A percentile compares a stretch with the other conserved stretches of the same genome.
These are phyloP conservation scores for Myanophis thanlyinensis DNA, from an alignment of 2,113 vertebrate genomes.

Conservation along the genomic window DNA sequence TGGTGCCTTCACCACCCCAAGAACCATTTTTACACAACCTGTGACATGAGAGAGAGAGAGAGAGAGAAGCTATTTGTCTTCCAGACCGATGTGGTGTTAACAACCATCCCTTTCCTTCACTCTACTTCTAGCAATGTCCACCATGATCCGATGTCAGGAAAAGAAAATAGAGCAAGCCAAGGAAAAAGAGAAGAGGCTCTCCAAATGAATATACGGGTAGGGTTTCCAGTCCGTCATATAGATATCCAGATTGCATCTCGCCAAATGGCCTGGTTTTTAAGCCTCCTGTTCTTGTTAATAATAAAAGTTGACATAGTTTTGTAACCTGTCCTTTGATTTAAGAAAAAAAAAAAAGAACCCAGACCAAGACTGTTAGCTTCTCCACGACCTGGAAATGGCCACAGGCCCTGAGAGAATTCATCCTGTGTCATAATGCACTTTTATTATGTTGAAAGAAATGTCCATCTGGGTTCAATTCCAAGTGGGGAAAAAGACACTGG, in stretches of 20 bases:
- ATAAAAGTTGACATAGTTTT: conserved; percentile 49
- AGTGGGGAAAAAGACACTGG: too few relatives aligned
- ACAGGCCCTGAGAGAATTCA: background rate
- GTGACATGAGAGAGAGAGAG: background rate
- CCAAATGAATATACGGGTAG: conserved; percentile 34
- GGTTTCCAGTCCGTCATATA: background rate
- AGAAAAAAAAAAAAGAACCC: background rate
- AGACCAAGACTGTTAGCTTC: background rate
- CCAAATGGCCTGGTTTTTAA: conserved; percentile 43
- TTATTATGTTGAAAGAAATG: too few relatives aligned
- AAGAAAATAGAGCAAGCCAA: conserved; percentile 66
- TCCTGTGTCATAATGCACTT: background rate
- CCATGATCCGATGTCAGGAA: conserved; percentile 63
- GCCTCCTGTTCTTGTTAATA: conserved; percentile 46
- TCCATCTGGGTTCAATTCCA: too few relatives aligned
- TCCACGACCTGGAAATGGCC: background rate
- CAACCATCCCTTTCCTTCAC: conserved; percentile 24
- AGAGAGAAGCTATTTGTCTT: background rate
- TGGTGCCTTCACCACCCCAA: too few relatives aligned
- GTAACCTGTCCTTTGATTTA: conserved; percentile 36
- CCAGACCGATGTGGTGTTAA: background rate
- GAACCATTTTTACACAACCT: background rate
- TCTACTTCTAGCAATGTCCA: conserved; percentile 68
- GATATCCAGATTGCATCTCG: conserved; percentile 15
- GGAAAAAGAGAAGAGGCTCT: conserved; percentile 64